phyloP scores from a whole-genome alignment of 1,140 invertebrate genomes.

The Anastatus disparis region DNA sequence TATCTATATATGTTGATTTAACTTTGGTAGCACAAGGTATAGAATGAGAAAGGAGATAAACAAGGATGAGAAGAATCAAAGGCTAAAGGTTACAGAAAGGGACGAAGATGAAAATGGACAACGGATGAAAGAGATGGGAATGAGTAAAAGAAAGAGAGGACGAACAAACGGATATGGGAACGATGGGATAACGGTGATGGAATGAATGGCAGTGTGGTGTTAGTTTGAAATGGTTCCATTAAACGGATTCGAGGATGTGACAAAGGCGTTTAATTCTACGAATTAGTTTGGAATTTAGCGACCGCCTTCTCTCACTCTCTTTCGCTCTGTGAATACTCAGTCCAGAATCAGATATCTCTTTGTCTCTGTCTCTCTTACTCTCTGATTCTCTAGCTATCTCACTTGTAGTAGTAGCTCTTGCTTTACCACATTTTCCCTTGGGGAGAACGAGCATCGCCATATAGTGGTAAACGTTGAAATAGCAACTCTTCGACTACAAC shows the following conservation, averaged over 20 bases:
- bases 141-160: not conserved
- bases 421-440: slow-evolving; percentile 48
- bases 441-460: slow-evolving; percentile 2
- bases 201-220: slow-evolving; percentile 46
- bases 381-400: not conserved
- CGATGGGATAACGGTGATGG: no score
- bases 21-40: no score
- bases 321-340: no score
- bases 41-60: no score
- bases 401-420: slow-evolving; percentile 43
- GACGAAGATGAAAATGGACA: slow-evolving; percentile 23
- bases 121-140: not conserved
- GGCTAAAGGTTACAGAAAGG: no score
- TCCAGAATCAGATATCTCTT: slow-evolving; percentile 35
- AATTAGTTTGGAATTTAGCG: slow-evolving; percentile 58
- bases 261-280: slow-evolving; percentile 57
- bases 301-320: slow-evolving; percentile 27
- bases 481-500: not conserved
- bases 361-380: slow-evolving; percentile 38
- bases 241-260: slow-evolving; percentile 55
- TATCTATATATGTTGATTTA: no score
- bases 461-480: not conserved
- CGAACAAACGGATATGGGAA: slow-evolving; percentile 40
- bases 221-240: slow-evolving; percentile 48
- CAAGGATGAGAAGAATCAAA: not conserved